Evolutionary conservation across 2,113 vertebrate genomes (phyloP), one percentile per base, ranked within the genome.

Genomic region (Plecotus auritus): DNA sequence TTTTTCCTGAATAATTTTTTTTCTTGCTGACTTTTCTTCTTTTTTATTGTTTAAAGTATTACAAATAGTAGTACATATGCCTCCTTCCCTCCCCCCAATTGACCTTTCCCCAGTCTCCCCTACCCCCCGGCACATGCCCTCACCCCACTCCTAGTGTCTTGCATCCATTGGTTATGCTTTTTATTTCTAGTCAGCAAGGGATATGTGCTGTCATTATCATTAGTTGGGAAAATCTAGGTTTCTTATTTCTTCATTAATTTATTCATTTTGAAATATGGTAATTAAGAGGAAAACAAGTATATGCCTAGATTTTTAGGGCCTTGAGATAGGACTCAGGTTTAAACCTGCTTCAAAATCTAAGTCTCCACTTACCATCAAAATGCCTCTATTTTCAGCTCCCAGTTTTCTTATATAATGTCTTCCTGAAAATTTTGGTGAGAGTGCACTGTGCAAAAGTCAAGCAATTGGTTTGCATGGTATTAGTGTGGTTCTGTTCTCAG

Each of bases 161-260:
- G 11, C 49, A 51, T 51, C 49, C 49, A 51, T 51, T 51, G 49
- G 49, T 51, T 51, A 51, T 51, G 14, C 49, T 23, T 80, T 78
- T 78, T 78, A 20, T 30, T 54, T 54, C 76, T 18, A 78, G 76
- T 78, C 49, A 78, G 49, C 11, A 22, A 54, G 20, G 9, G 35
- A 42, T 18, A 76, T 74, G 30, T 81, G 22, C 23, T 66, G 0
- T 94, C 51, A 30, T 78, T 83, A 64, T 37, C 18, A 80, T 84
- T 70, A 56, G 20, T 40, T 84, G 37, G 35, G 16, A 40, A 81
- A 26, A 11, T 56, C 16, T 86, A 84, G 10, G 13, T 93, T 94
- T 95, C n/a, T 45, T 93, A 17, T 72, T 94, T 83, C 49, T 74
- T 89, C 22, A 59, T 74, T 78, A 61, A 83, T 54, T 84, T 92